phyloP scores from a whole-genome alignment of 2,797 vertebrate species.

The Eulemur coronatus region DNA sequence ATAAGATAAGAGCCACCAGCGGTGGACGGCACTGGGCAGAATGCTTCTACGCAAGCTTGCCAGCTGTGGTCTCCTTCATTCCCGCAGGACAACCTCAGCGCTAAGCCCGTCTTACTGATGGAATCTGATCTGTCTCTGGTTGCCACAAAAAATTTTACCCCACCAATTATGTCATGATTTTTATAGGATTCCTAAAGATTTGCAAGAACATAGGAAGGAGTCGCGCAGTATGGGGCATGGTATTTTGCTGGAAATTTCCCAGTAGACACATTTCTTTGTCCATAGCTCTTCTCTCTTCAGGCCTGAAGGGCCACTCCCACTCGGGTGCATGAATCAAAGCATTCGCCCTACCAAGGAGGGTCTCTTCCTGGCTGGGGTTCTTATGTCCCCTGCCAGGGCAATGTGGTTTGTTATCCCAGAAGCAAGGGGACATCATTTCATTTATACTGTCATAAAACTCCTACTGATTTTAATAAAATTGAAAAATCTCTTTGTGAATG shows the following conservation, averaged over 20 bases:
- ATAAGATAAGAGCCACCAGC: neutral
- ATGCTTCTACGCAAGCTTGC: neutral
- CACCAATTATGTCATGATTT: neutral
- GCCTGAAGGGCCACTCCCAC: neutral
- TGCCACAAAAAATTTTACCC: neutral
- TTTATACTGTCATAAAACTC: constrained; percentile 85
- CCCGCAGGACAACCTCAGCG: neutral
- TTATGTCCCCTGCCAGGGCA: neutral
- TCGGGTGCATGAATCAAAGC: neutral
- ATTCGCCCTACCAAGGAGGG: neutral
- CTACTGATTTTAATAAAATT: constrained; percentile 87
- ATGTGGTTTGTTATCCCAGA: constrained; percentile 68
- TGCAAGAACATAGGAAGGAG: neutral
- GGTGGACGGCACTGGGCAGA: neutral
- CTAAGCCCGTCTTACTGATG: neutral
- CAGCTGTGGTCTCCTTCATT: neutral
- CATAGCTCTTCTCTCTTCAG: neutral
- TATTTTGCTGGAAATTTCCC: neutral
- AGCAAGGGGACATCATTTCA: constrained; percentile 81
- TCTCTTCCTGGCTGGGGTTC: fast-evolving
- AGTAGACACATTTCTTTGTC: neutral
- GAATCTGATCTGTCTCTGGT: neutral
- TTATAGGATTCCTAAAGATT: neutral
- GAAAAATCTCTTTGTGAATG: constrained; percentile 82
- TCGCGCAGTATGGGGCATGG: fast-evolving